Evolutionary conservation across 2,888 invertebrate genomes (phyloP), one percentile per base, ranked within the genome.

Genomic region (Agrilus cyanescens): DNA sequence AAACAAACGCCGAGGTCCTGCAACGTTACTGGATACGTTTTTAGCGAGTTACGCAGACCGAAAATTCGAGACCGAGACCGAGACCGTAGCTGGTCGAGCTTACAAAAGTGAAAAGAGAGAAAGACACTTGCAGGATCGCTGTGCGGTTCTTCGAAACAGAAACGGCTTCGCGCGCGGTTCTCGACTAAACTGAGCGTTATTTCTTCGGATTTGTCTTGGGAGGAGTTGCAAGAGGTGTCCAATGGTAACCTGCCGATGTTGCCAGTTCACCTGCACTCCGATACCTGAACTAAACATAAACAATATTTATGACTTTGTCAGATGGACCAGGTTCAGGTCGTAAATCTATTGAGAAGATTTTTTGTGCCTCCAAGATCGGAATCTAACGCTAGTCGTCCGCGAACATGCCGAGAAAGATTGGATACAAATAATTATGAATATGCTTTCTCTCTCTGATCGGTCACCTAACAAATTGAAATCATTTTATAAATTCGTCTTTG

Each of bases 261-360:
- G 64, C 65, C 65, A 60, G 55, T 53, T 63, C 58, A 58, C 58
- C 59, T 59, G 59, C 53, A 50, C 49, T 53, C 57, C 54, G 56
- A 56, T 56, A 53, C 56, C 53, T 55, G 52, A 55, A 52, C 60
- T 58, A 60, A 65, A 65, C 65, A 65, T 66, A 66, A 66, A 66
- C 65, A 65, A 65, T 66, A 67, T 66, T 67, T 66, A 67, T 65
- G 65, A 63, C 58, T 59, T 56, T 63, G 66, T 66, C 67, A 66
- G 63, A 58, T 61, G 61, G 61, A 61, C 63, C 64, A 55, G 62
- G 60, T 63, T 65, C 57, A 53, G 58, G 55, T 64, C 65, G 61
- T 67, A 66, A 66, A 67, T 66, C 65, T 65, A 62, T 62, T 60
- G 58, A 56, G 47, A 49, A 53, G 48, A 50, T 53, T 57, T 58